phyloP scores from a whole-genome alignment of 2,888 invertebrate species.

The Acheta domesticus region DNA sequence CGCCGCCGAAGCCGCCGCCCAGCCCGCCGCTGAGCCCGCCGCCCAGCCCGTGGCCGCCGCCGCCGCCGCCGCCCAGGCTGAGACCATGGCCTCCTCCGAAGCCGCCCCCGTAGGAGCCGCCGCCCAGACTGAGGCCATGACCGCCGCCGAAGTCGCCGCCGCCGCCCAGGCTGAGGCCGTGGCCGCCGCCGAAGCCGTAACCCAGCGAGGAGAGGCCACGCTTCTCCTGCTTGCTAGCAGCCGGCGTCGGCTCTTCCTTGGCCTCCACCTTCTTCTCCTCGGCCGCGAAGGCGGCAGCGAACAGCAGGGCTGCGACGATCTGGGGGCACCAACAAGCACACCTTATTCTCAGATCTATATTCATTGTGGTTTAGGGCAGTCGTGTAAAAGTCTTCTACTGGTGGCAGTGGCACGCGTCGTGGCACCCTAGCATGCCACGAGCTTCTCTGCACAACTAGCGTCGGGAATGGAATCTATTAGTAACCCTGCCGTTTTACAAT shows the following conservation, averaged over 20 bases:
- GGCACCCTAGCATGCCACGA: too few relatives aligned
- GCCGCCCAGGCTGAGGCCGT: neutral
- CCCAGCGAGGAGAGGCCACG: neutral
- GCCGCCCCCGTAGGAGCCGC: neutral
- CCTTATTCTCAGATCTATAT: too few relatives aligned
- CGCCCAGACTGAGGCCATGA: neutral
- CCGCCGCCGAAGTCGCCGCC: neutral
- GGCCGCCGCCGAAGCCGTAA: neutral
- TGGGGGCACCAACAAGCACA: neutral
- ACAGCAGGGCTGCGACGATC: constrained; percentile 10
- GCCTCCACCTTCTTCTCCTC: neutral
- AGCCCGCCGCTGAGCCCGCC: neutral
- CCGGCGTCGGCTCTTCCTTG: neutral
- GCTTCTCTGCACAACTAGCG: too few relatives aligned
- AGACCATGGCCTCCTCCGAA: neutral
- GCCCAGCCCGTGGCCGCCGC: neutral
- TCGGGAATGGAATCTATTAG: too few relatives aligned
- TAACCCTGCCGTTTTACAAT: too few relatives aligned
- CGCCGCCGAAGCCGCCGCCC: constrained; percentile 28
- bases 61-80: neutral
- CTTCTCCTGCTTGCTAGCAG: neutral
- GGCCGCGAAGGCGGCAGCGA: neutral
- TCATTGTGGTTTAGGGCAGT: too few relatives aligned
- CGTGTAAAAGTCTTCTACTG: too few relatives aligned
- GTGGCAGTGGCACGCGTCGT: too few relatives aligned